Percentiles rank a stretch among this genome's conserved stretches.
These are phyloP conservation scores for Zaprionus vittiger DNA, from an alignment of 1,140 invertebrate genomes.

Conservation along the genomic window DNA sequence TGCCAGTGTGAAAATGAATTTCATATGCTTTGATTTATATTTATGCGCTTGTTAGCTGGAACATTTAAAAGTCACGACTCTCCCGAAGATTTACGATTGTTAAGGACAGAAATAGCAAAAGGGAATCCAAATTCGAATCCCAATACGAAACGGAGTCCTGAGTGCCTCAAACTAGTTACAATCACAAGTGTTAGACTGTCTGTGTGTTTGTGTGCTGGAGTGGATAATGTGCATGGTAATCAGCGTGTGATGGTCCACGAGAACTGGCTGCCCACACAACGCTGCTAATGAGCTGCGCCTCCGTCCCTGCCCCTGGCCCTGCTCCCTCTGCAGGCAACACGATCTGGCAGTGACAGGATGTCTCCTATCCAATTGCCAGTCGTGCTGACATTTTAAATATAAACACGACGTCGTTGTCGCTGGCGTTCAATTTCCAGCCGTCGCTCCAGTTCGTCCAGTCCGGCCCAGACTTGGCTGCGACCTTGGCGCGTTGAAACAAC, in stretches of 20 bases:
- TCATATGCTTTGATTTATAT: constrained; percentile 63
- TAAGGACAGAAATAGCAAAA: constrained; percentile 15
- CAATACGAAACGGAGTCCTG: constrained; percentile 10
- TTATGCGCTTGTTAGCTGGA: constrained; percentile 54
- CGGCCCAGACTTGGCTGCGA: constrained; percentile 45
- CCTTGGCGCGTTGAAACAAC: constrained; percentile 64
- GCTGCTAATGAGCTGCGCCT: constrained; percentile 61
- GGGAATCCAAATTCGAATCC: neutral
- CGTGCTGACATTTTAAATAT: constrained; percentile 77
- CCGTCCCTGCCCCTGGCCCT: neutral
- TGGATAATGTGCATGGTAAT: constrained; percentile 55
- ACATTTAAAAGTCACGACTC: constrained; percentile 42
- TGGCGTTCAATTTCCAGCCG: constrained; percentile 67
- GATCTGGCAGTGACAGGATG: constrained; percentile 57
- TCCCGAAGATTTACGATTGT: constrained; percentile 54
- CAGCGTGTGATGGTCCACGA: constrained; percentile 61
- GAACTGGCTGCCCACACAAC: constrained; percentile 56
- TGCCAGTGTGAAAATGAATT: constrained; percentile 64
- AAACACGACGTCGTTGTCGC: constrained; percentile 56
- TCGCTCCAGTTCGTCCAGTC: constrained; percentile 32
- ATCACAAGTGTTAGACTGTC: constrained; percentile 12
- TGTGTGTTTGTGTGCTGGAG: constrained; percentile 18
- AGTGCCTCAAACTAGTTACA: constrained; percentile 39
- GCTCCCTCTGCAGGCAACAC: neutral
- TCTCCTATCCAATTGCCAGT: constrained; percentile 62